Base-by-base conservation (phyloP, 2,888 invertebrate species). In the Eurytoma californica region DNA sequence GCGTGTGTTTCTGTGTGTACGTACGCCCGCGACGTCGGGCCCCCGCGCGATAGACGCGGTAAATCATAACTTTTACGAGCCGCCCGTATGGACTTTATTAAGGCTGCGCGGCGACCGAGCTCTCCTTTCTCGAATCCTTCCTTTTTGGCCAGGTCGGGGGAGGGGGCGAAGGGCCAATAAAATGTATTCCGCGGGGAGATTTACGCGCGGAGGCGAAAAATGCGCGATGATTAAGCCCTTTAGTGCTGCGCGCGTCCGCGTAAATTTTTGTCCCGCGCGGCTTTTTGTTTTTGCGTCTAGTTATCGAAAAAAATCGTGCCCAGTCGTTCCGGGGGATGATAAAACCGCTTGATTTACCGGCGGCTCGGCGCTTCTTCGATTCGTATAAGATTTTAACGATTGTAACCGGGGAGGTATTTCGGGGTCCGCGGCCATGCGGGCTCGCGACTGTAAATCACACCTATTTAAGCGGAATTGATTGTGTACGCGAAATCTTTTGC, bases 21-120 rank as follows among this genome's bases (percentile, higher is more conserved):
- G n/a, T 55, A 72, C 12, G 24, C 18, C 16, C 53, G 61, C 16
- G 14, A 14, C 24, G 65, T 24, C n/a, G 5, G 24, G 55, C 24
- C 39, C 53, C 55, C 4, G 3, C 55, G 30, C 61, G 68, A 73
- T 79, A 68, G 74, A 55, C 75, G 61, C 72, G 79, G 55, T 80
- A 76, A 80, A 80, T 80, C 76, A 80, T 68, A 68, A 72, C 58
- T 68, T 76, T 72, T 80, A 72, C 75, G 80, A 68, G 76, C 20
- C 57, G 53, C n/a, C n/a, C 53, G 65, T 55, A 39, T 39, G 16
- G 12, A 55, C 61, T 76, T 76, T 76, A 76, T 76, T 69, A 53
- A 58, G n/a, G 20, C 28, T 2, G 53, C 12, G 24, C 14, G 55
- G n/a, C n/a, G 55, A 18, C 55, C n/a, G 16, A 18, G n/a, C 18